Percentiles rank a stretch among this genome's conserved stretches.
phyloP scores from a whole-genome alignment of 2,888 invertebrate species.

The Oscheius sp. region DNA sequence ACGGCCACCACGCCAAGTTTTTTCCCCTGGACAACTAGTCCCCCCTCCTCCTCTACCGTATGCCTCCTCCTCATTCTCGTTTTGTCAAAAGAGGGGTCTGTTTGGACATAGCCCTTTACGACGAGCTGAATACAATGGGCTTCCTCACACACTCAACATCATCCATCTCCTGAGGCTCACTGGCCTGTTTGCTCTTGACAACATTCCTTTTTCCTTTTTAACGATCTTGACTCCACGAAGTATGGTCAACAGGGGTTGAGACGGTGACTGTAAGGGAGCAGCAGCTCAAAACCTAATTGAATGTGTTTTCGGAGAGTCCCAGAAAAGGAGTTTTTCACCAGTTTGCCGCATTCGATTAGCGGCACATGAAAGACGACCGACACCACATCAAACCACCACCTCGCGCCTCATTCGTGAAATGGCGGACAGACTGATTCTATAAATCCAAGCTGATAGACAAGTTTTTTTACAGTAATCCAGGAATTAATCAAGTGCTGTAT shows the following conservation, averaged over 20 bases:
- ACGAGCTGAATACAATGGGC: slow-evolving; percentile 14
- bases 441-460: not conserved
- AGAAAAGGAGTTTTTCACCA: slow-evolving; percentile 26
- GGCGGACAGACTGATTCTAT: too few species aligned
- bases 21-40: slow-evolving; percentile 14
- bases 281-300: slow-evolving; percentile 23
- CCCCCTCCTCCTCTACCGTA: slow-evolving; percentile 25
- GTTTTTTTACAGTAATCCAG: not conserved
- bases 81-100: slow-evolving; percentile 4
- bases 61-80: slow-evolving; percentile 13
- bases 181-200: too few species aligned
- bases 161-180: slow-evolving; percentile 2
- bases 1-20: slow-evolving; percentile 11
- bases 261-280: not conserved
- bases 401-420: slow-evolving; percentile 25
- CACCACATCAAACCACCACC: slow-evolving; percentile 27
- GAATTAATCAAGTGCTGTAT: not conserved
- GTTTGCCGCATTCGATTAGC: slow-evolving; percentile 37
- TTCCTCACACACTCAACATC: slow-evolving; percentile 29
- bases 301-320: slow-evolving; percentile 20
- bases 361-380: slow-evolving; percentile 32
- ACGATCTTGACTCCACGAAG: too few species aligned
- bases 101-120: slow-evolving; percentile 24
- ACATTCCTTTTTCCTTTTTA: too few species aligned
- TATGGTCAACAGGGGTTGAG: not conserved